Evolutionary conservation across 2,113 vertebrate genomes (phyloP), one percentile per base, ranked within the genome.

Genomic region (Sinocyclocheilus maitianheensis): DNA sequence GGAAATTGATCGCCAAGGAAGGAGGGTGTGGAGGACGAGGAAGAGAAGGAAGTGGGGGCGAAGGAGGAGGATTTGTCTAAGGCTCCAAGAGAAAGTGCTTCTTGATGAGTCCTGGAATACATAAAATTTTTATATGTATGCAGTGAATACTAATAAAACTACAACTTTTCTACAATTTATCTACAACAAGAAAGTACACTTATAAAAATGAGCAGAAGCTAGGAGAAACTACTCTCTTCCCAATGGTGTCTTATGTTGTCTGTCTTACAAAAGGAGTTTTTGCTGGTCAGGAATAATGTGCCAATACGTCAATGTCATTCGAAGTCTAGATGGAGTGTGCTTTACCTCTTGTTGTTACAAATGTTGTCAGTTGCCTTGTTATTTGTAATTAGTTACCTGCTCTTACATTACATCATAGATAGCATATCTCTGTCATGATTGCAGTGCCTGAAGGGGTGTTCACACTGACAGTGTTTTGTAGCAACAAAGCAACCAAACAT

Each of bases 1-100:
- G 94, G 63, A 95, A 96, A 89, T 91, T 97, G 89, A 96, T 98
- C 88, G 95, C 91, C 86, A 95, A 96, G 89, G 91, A 88, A 30
- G 92, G 88, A 82, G 79, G 71, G 11, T 58, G 75, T 89, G 91
- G 84, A 16, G 60, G 76, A 60, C n/a, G 43, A 7, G 93, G 92
- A 86, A 95, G 95, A 92, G 63, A 55, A 24, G 80, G 43, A 43
- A 77, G 67, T 40, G 71, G 81, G 5, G 91, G 91, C 88, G 92
- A 91, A 84, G 94, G 86, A 84, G 90, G 94, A 88, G 93, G 93
- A n/a, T 89, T 95, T 48, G 92, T 93, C 2, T 96, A 93, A 94
- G 84, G 0, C 9, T 76, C 22, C 62, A 9, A 12, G 22, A 11
- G 18, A 43, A 53, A 6, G 6, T 37, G 30, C 30, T 10, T 87